Conservation (phyloP, 2,888 invertebrate species). For the Nomada ferruginata region DNA sequence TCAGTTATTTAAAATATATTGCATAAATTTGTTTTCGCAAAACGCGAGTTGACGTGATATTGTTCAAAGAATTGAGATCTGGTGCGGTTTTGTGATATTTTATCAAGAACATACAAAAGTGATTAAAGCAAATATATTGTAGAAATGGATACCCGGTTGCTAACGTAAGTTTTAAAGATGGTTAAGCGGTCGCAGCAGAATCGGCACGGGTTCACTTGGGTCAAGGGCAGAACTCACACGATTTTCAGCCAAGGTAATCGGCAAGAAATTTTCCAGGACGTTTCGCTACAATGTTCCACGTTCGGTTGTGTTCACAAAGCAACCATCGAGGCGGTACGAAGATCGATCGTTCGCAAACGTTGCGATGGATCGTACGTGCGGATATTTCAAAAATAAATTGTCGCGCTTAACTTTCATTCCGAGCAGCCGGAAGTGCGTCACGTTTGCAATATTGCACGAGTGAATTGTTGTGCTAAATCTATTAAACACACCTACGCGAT, state of each 20-base stretch:
- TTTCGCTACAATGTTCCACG: constrained; percentile 19
- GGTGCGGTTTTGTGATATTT: too few relatives aligned
- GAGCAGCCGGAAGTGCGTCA: constrained; percentile 47
- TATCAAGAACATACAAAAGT: too few relatives aligned
- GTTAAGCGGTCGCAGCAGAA: too few relatives aligned
- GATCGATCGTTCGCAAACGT: constrained; percentile 50
- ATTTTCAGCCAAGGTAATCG: not conserved
- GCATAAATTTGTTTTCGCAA: too few relatives aligned
- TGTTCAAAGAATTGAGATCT: too few relatives aligned
- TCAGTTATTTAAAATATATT: too few relatives aligned
- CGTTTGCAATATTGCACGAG: constrained; percentile 32
- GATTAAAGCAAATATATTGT: too few relatives aligned
- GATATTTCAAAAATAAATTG: constrained; percentile 64
- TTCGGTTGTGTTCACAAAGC: constrained; percentile 20
- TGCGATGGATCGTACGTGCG: constrained; percentile 67
- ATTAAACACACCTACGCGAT: not conserved
- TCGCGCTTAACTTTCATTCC: constrained; percentile 51
- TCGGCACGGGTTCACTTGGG: too few relatives aligned
- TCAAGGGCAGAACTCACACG: not conserved
- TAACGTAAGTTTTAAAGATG: too few relatives aligned
- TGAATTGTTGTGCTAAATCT: constrained; percentile 22
- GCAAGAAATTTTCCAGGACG: not conserved
- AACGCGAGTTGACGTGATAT: too few relatives aligned
- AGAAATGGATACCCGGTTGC: too few relatives aligned
- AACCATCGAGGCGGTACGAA: constrained; percentile 21